Base-by-base conservation (phyloP, 2,113 vertebrate species). In the Actinemys pallida region DNA sequence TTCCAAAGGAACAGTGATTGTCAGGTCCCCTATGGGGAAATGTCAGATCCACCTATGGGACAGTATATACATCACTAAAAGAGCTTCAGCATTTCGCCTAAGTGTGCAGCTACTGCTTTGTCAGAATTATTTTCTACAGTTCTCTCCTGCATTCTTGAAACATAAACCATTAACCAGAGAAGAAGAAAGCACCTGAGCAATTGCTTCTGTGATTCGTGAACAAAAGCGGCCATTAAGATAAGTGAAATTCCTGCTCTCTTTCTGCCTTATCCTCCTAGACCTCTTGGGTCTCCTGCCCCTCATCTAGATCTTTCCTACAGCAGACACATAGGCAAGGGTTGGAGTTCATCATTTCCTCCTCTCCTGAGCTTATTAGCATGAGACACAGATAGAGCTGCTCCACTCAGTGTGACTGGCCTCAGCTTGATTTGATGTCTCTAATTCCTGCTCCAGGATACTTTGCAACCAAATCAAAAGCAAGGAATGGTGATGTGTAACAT, bases 281-380 rank as follows among this genome's bases (percentile, higher is more conserved):
- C 79, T 94, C 29, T 1, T 89, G 92, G 92, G 8, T 53, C 83
- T 93, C 82, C 84, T 89, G 83, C 57, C 27, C 47, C 88, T 83
- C 95, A 94, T 87, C 94, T 95, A 90, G 85, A 89, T 90, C 81
- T 95, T 90, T 83, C 92, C 87, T 42, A 90, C 83, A 2, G 0
- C 39, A 0, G 78, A 86, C 82, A 81, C 81, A 53, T 50, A 86
- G 87, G 35, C 4, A 8, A 11, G 86, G 90, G 89, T 92, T 95
- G 96, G 94, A 95, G 96, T 93, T 95, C 94, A 94, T 24, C 65
- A 31, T 94, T 96, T 95, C 96, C 90, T 96, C 92, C 93, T 93
- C 96, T 96, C 92, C 87, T 93, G 86, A 95, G 95, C 96, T 97
- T 96, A 96, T 97, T 96, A 97, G 94, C 97, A 96, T 97, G 93